Evolutionary conservation across 2,888 invertebrate genomes (phyloP), one percentile per base, ranked within the genome.

Genomic region (Strigamia maritima): DNA sequence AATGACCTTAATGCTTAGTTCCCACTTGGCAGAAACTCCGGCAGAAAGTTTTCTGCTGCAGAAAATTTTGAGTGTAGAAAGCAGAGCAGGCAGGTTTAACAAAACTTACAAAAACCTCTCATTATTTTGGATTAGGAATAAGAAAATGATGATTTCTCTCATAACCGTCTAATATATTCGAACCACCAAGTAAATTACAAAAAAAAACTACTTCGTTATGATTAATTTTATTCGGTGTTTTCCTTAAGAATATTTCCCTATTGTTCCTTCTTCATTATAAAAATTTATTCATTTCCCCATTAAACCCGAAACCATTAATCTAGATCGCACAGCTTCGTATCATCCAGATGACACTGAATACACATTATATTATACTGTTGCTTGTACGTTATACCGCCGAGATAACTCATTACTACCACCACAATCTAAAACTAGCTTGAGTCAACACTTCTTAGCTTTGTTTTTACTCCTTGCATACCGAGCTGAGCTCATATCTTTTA

Each of bases 371-470:
- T n/a, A n/a, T n/a, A 44, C 49, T 16, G n/a, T 19, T 49, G 49
- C 49, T 49, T 49, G n/a, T n/a, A 14, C 49, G 3, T 49, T 16
- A 49, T 49, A 19, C 16, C 31, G n/a, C 49, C 6, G 49, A 49
- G 49, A 49, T 49, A 49, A 49, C n/a, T 49, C n/a, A 49, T 49
- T 49, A 49, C 49, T n/a, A 19, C 16, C 49, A 49, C 19, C 49
- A 49, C 19, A 19, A 16, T 49, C 49, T 49, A 49, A 49, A 49
- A n/a, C 49, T 49, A 49, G 14, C 49, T 49, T 49, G n/a, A 49
- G 49, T 49, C n/a, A 49, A 49, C 49, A 49, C 49, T 49, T 49
- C 49, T 49, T 49, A 49, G 49, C 49, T 49, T 49, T 49, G n/a
- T 49, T 49, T 49, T 49, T n/a, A 49, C 19, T 49, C 49, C 10